These are phyloP conservation scores for Heliconius cydno DNA, from an alignment of 2,888 invertebrate species.

Conservation along the genomic window DNA sequence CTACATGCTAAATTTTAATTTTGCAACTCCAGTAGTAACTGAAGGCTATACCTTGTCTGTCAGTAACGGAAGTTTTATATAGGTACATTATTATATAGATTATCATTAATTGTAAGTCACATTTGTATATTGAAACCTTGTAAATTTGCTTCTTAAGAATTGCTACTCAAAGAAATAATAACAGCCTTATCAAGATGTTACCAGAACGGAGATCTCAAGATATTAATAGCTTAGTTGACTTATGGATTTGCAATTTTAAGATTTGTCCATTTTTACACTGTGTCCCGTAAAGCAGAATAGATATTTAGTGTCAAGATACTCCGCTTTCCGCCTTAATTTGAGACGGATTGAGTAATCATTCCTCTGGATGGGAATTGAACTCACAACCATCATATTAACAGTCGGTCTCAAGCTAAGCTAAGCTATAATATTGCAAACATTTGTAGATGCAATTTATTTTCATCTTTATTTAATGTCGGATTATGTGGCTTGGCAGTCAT, in stretches of 20 bases:
- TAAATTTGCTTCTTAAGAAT: not conserved
- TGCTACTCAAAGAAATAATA: not conserved
- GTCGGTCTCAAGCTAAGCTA: not conserved
- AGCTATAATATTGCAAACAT: not conserved
- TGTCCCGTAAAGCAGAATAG: too few species aligned
- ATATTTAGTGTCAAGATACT: too few species aligned
- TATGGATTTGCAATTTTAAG: not conserved
- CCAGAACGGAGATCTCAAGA: not conserved
- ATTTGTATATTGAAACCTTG: not conserved
- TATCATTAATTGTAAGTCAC: too few species aligned
- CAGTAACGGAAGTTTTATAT: too few species aligned
- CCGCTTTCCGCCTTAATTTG: too few species aligned
- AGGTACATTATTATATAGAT: too few species aligned
- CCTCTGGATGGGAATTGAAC: not conserved
- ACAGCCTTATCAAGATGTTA: not conserved
- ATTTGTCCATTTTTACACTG: not conserved
- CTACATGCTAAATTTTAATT: too few species aligned
- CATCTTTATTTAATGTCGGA: constrained; percentile 20
- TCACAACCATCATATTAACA: not conserved
- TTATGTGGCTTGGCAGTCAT: constrained; percentile 22
- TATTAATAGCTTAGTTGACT: not conserved
- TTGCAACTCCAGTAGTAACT: too few species aligned
- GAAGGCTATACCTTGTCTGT: too few species aligned
- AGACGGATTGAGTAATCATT: too few species aligned
- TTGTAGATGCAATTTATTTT: constrained; percentile 19